phyloP scores from a whole-genome alignment of 2,113 vertebrate species.

The Centropristis striata region DNA sequence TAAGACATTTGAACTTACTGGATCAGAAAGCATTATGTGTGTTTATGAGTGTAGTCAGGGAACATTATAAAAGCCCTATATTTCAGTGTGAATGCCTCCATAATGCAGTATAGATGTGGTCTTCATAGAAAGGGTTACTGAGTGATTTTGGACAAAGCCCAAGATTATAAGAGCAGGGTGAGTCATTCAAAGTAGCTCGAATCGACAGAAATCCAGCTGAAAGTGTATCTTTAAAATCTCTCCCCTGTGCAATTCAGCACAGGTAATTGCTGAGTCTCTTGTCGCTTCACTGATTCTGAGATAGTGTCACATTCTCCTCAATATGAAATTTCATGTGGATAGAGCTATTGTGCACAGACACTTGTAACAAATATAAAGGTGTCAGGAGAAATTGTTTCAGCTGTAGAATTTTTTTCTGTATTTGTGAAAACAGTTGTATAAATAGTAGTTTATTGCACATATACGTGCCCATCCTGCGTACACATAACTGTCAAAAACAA shows the following conservation, averaged over 20 bases:
- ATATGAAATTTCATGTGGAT: not conserved
- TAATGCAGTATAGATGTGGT: too few relatives aligned
- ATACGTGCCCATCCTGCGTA: not conserved
- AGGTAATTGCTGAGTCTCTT: not conserved
- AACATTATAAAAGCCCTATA: too few relatives aligned
- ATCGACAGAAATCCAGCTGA: not conserved
- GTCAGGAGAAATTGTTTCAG: not conserved
- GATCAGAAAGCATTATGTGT: too few relatives aligned
- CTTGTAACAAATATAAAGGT: slow-evolving; percentile 1
- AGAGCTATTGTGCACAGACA: not conserved
- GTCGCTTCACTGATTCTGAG: not conserved
- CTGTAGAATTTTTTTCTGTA: not conserved
- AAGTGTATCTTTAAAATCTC: not conserved
- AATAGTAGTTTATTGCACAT: slow-evolving; percentile 3
- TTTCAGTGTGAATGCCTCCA: too few relatives aligned
- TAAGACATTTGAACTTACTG: too few relatives aligned
- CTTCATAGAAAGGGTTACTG: too few relatives aligned
- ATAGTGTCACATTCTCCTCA: not conserved
- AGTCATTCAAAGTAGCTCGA: slow-evolving; percentile 15
- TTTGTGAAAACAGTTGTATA: not conserved
- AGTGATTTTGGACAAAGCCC: slow-evolving; percentile 6
- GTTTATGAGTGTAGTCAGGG: too few relatives aligned
- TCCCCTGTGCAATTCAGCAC: not conserved
- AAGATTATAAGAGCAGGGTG: slow-evolving; percentile 11
- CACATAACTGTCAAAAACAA: not conserved